phyloP scores from a whole-genome alignment of 2,888 invertebrate species.

The Drosophila nigricruria region DNA sequence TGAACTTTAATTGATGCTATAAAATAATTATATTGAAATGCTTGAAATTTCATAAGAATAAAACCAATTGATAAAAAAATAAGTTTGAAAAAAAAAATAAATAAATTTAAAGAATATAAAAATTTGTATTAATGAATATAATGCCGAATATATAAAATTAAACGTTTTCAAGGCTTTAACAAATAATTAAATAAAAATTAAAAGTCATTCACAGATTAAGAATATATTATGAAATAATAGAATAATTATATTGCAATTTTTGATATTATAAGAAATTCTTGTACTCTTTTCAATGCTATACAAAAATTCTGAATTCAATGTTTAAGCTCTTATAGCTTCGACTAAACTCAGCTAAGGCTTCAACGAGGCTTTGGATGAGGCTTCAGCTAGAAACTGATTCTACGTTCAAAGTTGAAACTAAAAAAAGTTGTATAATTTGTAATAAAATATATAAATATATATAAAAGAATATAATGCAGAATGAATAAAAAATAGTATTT shows the following conservation, averaged over 20 bases:
- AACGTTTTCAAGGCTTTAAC: not conserved
- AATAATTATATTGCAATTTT: not conserved
- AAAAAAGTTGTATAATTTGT: no score
- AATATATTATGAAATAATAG: not conserved
- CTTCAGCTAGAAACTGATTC: no score
- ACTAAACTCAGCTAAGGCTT: no score
- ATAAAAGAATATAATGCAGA: no score
- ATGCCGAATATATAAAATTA: not conserved
- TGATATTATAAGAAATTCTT: no score
- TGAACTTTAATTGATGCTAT: conserved; percentile 6
- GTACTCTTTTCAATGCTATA: no score
- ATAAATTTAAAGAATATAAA: not conserved
- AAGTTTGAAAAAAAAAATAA: not conserved
- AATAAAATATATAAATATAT: not conserved
- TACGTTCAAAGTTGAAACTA: no score
- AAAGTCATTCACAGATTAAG: not conserved
- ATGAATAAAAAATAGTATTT: no score
- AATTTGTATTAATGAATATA: not conserved
- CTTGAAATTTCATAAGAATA: not conserved
- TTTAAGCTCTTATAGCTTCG: no score
- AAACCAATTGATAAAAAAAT: not conserved
- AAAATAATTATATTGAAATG: not conserved
- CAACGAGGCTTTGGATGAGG: no score
- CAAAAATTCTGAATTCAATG: no score
- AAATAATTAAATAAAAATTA: not conserved